A percentile compares a stretch with the other conserved stretches of the same genome.
Conservation (phyloP, 2,888 invertebrate species). For the Tetropium fuscum region DNA sequence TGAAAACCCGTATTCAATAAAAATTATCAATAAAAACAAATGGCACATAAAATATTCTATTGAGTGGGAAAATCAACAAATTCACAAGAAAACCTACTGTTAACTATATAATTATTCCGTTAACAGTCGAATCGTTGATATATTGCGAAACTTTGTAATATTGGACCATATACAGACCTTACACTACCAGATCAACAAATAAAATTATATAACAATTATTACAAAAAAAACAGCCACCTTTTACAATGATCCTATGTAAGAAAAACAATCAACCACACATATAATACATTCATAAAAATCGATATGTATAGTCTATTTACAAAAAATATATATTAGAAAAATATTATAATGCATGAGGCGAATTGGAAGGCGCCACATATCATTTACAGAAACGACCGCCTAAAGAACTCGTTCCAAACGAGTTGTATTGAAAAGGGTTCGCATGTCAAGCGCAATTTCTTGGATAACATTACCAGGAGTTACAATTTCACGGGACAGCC, state of each 20-base stretch:
- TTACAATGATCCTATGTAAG: slow-evolving; percentile 49
- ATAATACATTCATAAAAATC: slow-evolving; percentile 48
- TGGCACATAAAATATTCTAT: slow-evolving; percentile 49
- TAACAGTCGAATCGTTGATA: slow-evolving; percentile 2
- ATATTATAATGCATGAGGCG: slow-evolving; percentile 28
- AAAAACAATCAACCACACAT: slow-evolving; percentile 57
- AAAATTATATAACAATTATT: slow-evolving; percentile 56
- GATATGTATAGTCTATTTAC: slow-evolving; percentile 54
- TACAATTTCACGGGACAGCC: background rate
- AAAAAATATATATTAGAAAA: slow-evolving; percentile 37
- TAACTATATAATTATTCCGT: too few relatives aligned
- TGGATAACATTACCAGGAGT: background rate
- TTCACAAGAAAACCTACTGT: slow-evolving; percentile 13
- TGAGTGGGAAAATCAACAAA: slow-evolving; percentile 9
- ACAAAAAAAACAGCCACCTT: slow-evolving; percentile 60
- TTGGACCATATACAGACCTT: slow-evolving; percentile 46
- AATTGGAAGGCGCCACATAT: slow-evolving; percentile 25
- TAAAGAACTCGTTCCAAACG: slow-evolving; percentile 16
- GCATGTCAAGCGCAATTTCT: slow-evolving; percentile 30
- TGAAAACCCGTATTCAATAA: slow-evolving; percentile 46
- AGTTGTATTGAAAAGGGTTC: slow-evolving; percentile 21
- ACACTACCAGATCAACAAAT: slow-evolving; percentile 51
- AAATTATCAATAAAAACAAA: slow-evolving; percentile 40
- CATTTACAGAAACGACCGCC: slow-evolving; percentile 18
- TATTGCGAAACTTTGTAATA: slow-evolving; percentile 24